Conservation (phyloP, 1,140 invertebrate genomes). For the Zaprionus inermis region DNA sequence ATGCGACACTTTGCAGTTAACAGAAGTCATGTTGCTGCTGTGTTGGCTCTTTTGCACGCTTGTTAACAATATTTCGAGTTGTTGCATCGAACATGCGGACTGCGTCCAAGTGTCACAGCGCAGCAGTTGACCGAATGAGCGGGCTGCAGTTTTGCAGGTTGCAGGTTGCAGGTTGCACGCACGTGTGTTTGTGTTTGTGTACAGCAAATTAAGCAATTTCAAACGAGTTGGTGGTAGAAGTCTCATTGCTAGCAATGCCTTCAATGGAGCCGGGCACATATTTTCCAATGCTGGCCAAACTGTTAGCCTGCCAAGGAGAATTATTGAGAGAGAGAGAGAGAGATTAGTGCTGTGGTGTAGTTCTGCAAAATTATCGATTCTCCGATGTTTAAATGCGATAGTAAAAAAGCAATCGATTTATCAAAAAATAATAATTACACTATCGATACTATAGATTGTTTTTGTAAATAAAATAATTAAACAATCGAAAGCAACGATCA, state of each 20-base stretch:
- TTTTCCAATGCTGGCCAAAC: constrained; percentile 69
- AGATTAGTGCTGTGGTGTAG: no score
- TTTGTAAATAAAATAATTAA: no score
- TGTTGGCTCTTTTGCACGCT: constrained; percentile 71
- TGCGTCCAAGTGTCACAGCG: constrained; percentile 62
- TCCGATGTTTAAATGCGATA: no score
- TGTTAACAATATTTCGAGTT: constrained; percentile 78
- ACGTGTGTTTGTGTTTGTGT: no score
- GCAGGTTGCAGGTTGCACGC: no score
- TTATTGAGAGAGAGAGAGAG: not conserved
- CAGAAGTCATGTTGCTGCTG: constrained; percentile 55
- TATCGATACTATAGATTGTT: no score
- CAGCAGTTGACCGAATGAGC: constrained; percentile 42
- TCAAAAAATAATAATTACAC: no score
- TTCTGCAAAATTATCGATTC: no score
- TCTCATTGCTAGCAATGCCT: constrained; percentile 48
- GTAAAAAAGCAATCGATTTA: no score
- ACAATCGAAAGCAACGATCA: no score
- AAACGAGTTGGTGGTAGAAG: constrained; percentile 24
- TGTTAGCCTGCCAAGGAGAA: constrained; percentile 45
- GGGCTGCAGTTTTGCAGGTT: not conserved
- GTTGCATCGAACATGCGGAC: constrained; percentile 64
- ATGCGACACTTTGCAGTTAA: constrained; percentile 66
- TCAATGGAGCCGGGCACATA: constrained; percentile 60
- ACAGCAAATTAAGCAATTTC: not conserved